Conservation (phyloP, 1,140 invertebrate genomes). For the Orchestia grillus region DNA sequence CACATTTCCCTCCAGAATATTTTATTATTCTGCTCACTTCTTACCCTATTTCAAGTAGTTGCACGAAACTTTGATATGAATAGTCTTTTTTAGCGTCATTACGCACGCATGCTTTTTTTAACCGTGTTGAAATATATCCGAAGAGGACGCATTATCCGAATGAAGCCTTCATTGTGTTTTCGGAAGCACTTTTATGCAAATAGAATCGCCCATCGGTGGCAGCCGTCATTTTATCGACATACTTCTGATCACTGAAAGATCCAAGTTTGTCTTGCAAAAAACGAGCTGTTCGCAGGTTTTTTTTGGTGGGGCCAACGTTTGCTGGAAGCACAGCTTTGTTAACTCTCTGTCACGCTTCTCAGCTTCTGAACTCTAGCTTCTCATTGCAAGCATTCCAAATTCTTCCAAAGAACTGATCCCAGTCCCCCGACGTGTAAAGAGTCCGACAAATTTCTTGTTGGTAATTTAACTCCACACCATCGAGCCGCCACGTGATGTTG, state of each 20-base stretch:
- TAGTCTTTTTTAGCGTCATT: background rate
- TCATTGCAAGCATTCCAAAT: background rate
- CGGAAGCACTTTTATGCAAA: slow-evolving; percentile 38
- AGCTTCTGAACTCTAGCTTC: background rate
- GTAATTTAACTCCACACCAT: background rate
- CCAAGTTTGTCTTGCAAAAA: background rate
- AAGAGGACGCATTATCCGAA: background rate
- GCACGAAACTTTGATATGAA: background rate
- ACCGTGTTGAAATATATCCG: slow-evolving; percentile 18
- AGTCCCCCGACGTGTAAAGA: background rate
- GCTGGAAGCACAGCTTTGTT: slow-evolving; percentile 3
- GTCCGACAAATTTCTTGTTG: background rate
- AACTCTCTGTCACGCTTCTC: background rate
- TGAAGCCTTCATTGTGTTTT: slow-evolving; percentile 25
- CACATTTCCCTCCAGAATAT: background rate
- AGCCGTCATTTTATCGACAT: slow-evolving; percentile 16
- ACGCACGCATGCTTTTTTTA: background rate
- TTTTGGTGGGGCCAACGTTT: background rate
- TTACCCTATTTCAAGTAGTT: background rate
- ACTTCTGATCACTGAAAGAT: background rate
- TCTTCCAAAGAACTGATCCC: background rate
- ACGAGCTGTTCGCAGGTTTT: background rate
- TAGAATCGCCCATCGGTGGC: background rate
- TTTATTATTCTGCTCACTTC: background rate
- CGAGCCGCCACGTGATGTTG: too few species aligned